Base-by-base conservation (phyloP, 1,140 invertebrate genomes). In the Wiebesia pumilae region DNA sequence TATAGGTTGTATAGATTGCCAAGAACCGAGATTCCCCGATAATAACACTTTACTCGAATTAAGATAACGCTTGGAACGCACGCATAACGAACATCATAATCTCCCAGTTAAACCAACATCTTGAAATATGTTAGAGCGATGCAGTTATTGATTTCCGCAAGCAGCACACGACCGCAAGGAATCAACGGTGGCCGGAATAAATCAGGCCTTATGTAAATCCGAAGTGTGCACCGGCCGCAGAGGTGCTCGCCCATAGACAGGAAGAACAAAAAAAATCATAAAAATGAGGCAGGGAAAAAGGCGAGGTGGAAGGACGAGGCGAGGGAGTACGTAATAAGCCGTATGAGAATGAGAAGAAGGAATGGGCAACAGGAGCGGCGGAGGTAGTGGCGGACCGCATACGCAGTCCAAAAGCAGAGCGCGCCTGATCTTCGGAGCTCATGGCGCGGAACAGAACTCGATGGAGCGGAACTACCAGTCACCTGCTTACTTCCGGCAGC, bases 401-500 rank as follows among this genome's bases (percentile, higher is more conserved):
- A 90, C 89, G 89, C 90, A 90, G 80, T 47, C 24, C 73, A 54
- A 67, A 38, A 65, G 19, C 79, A 4, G 71, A 62, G 47, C 16
- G 54, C 10, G 27, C 19, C 89, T 91, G 93, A 94, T 94, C 93
- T 93, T 92, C 91, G 92, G 88, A 89, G 89, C 91, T 90, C 91
- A 87, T 93, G 91, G 91, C 91, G 93, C 92, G 93, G 92, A 94
- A 94, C 93, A 93, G 92, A 87, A 90, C 89, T 92, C 93, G 92
- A 94, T 94, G 90, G 91, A 93, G 93, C 91, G 92, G 93, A 94
- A 94, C 93, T 93, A 92, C 93, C 91, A 83, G 92, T 93, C 93
- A 93, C 93, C 93, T 94, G 93, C 91, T 93, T 91, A 91, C 91
- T 93, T 94, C 93, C 93, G 93, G 93, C 93, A 93, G 91, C 90